Percentiles rank a stretch among this genome's conserved stretches.
phyloP scores from a whole-genome alignment of 2,113 vertebrate genomes.

The Telmatochromis sp. region DNA sequence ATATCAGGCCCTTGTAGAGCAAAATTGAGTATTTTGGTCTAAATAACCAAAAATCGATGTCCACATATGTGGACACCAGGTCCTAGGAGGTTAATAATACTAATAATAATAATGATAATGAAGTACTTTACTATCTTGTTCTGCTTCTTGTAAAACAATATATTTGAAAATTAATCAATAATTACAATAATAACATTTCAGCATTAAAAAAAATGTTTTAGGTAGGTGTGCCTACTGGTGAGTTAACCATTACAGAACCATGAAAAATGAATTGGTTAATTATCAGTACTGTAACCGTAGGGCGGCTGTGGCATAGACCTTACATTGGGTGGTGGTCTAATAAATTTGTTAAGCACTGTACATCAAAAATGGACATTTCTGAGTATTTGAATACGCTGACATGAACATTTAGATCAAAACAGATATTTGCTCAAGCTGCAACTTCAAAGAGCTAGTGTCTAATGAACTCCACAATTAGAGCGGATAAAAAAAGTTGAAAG shows the following conservation, averaged over 20 bases:
- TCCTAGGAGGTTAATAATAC: background rate
- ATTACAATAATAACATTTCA: background rate
- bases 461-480: background rate
- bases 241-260: background rate
- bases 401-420: background rate
- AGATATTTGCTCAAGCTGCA: background rate
- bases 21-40: too few species aligned
- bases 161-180: background rate
- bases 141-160: background rate
- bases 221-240: background rate
- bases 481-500: background rate
- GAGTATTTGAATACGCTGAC: rapidly evolving
- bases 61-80: too few species aligned
- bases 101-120: background rate
- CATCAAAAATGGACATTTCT: background rate
- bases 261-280: background rate
- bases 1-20: too few species aligned
- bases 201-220: background rate
- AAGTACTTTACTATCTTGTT: background rate
- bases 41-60: too few species aligned
- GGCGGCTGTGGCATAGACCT: background rate
- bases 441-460: background rate
- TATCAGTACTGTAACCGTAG: background rate
- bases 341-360: background rate
- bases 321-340: background rate